Evolutionary conservation across 2,113 vertebrate species (phyloP).

Genomic region (Perca schrenkii): DNA sequence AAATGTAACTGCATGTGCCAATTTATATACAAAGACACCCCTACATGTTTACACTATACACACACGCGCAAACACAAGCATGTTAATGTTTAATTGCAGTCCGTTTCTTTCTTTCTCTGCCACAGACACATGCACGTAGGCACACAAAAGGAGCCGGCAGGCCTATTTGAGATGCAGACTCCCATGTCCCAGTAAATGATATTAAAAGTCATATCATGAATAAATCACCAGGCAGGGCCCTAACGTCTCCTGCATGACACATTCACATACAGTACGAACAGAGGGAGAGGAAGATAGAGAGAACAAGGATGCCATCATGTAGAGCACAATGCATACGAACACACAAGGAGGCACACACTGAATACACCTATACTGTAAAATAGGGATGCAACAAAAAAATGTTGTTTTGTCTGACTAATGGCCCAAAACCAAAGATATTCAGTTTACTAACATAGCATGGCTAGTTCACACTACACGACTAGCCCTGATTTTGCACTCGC

Average conservation of each 20-base stretch:
- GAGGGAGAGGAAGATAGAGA: conserved; percentile 21
- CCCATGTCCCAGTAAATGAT: conserved; percentile 81
- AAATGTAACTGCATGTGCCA: conserved; percentile 30
- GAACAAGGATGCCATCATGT: conserved; percentile 29
- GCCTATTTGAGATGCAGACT: conserved; percentile 81
- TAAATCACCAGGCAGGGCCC: conserved; percentile 77
- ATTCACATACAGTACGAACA: conserved; percentile 53
- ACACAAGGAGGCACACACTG: conserved; percentile 2
- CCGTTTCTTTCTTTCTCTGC: conserved; percentile 13
- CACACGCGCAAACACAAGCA: neutral
- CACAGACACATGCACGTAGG: conserved; percentile 28
- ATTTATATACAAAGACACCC: neutral
- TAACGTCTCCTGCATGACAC: conserved; percentile 69
- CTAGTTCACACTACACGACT: neutral
- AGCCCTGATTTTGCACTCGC: neutral
- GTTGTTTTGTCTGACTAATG: neutral
- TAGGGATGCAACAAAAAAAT: neutral
- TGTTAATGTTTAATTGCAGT: conserved; percentile 28
- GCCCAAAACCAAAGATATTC: neutral
- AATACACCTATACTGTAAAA: conserved; percentile 2
- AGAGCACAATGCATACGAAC: conserved; percentile 2
- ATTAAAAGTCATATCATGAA: conserved; percentile 85
- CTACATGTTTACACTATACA: neutral
- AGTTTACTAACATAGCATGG: neutral
- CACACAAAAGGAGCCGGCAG: conserved; percentile 70